Evolutionary conservation across 2,797 vertebrate genomes (phyloP).

Genomic region (Sebastes iracundus): DNA sequence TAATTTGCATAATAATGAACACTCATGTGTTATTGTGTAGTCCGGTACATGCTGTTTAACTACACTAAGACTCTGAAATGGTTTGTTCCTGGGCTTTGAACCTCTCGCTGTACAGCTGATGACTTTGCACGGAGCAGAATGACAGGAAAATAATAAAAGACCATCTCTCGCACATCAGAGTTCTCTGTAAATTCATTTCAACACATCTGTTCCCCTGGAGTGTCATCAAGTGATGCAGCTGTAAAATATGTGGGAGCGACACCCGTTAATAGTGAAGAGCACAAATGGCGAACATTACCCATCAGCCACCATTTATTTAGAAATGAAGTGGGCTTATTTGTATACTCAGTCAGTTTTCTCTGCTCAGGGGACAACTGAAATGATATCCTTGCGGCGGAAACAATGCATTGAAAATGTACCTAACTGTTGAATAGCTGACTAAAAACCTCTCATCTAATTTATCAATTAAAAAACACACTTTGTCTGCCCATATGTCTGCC

Average conservation of each 20-base stretch:
- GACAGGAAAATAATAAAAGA: constrained; percentile 74
- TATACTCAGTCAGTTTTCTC: constrained; percentile 28
- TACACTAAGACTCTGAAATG: constrained; percentile 59
- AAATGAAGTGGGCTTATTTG: constrained; percentile 60
- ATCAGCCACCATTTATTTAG: constrained; percentile 59
- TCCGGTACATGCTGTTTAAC: constrained; percentile 64
- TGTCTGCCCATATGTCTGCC: constrained; percentile 35
- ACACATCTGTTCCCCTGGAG: constrained; percentile 63
- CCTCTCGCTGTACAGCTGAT: constrained; percentile 62
- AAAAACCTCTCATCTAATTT: constrained; percentile 43
- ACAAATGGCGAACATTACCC: constrained; percentile 58
- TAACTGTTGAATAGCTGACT: constrained; percentile 38
- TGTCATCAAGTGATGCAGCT: constrained; percentile 63
- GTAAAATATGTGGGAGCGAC: constrained; percentile 49
- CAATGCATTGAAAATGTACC: constrained; percentile 41
- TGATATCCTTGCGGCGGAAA: constrained; percentile 42
- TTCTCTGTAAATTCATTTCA: constrained; percentile 66
- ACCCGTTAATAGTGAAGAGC: constrained; percentile 46
- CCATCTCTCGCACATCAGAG: constrained; percentile 51
- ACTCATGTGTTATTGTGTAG: constrained; percentile 64
- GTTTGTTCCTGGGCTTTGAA: constrained; percentile 64
- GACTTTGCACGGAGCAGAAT: constrained; percentile 63
- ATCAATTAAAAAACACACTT: constrained; percentile 44
- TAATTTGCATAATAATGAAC: constrained; percentile 80
- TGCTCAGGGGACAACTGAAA: constrained; percentile 48